Base-by-base conservation (phyloP, 1,140 invertebrate genomes). In the Microplitis demolitor region DNA sequence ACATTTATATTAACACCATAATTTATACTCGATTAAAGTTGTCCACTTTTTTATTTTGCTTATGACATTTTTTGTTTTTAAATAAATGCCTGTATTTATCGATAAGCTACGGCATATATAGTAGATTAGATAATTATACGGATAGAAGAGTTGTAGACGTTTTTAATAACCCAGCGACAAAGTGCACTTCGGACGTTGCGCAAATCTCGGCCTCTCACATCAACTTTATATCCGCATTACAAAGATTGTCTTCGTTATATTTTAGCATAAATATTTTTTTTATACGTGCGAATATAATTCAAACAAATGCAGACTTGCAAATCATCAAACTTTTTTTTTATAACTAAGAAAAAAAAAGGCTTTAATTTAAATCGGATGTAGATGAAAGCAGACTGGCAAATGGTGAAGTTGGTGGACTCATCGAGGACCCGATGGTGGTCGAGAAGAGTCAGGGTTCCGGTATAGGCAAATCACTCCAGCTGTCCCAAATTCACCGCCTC, bases 131-230 rank as follows among this genome's bases (percentile, higher is more conserved):
- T 67, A 67, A 67, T 67, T 51, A 51, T 39, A 53, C 33, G 9
- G 45, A 67, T 67, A n/a, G 39, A 16, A 16, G 39, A 66, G 14
- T 31, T 37, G 53, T 67, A 67, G 31, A 53, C 16, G 39, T 39
- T 31, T 62, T 62, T 35, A 35, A 62, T 37, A 58, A 16, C 24
- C 14, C 16, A 24, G 24, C 34, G 60, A 67, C 50, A 51, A 51
- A 64, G 16, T 72, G 70, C 63, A 72, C 70, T 72, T 72, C 70
- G 70, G 58, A 66, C 70, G 33, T 72, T 72, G 70, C 70, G 70
- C 70, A 72, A 72, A 72, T 66, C 70, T 70, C 70, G 70, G 70
- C 62, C 62, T 72, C 62, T 72, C 39, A 63, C 70, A 72, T 35
- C 37, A 16, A 31, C 33, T 13, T 50, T 24, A 67, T 67, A 67